Percentiles rank a stretch among this genome's conserved stretches.
These are phyloP conservation scores for Saturnia japonica DNA, from an alignment of 2,888 invertebrate species.

Conservation along the genomic window DNA sequence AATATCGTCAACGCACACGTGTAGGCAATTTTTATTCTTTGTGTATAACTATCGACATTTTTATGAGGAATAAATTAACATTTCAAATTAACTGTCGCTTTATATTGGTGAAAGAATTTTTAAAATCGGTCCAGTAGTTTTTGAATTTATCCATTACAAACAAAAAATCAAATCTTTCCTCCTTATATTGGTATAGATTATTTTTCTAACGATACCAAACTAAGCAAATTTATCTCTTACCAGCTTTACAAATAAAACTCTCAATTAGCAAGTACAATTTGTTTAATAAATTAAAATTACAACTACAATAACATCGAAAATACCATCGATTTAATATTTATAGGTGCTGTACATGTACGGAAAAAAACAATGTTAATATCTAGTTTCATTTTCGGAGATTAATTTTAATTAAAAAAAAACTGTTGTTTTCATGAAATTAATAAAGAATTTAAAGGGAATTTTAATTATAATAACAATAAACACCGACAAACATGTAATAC, in stretches of 20 bases:
- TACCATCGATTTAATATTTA: too few species aligned
- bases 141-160: too few species aligned
- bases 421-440: background rate
- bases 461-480: conserved; percentile 45
- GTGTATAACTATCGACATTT: too few species aligned
- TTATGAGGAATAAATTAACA: too few species aligned
- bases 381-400: background rate
- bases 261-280: background rate
- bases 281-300: background rate
- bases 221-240: background rate
- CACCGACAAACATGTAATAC: conserved; percentile 36
- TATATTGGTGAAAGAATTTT: too few species aligned
- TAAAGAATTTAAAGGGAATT: conserved; percentile 10
- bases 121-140: too few species aligned
- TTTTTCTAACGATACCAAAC: background rate
- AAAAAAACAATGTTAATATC: background rate
- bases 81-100: too few species aligned
- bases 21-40: too few species aligned
- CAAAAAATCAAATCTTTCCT: too few species aligned
- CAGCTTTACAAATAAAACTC: background rate
- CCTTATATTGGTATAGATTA: too few species aligned
- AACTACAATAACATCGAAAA: background rate
- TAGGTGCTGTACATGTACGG: too few species aligned
- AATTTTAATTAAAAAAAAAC: background rate
- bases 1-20: too few species aligned